Base-by-base conservation (phyloP, 2,113 vertebrate species). In the Clupea harengus region DNA sequence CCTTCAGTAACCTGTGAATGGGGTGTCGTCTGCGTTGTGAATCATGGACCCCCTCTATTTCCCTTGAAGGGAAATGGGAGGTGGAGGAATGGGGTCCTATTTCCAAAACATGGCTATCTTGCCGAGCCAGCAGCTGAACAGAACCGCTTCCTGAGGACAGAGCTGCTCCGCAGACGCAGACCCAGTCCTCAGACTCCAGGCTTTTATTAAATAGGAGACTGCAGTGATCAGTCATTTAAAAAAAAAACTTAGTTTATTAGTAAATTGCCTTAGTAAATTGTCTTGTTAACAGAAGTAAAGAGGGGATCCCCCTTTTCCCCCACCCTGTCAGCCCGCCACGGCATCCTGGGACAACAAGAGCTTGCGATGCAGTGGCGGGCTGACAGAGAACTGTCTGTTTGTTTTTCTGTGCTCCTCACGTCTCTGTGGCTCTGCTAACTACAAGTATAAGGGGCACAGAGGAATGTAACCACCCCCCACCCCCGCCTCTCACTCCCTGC, bases 11-110 rank as follows among this genome's bases (percentile, higher is more conserved):
- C 72, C 72, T 78, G 32, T 32, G 13, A 78, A 39, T 32, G 72
- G 72, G 28, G 28, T 78, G 72, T 78, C 28, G 32, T 78, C 72
- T 78, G 72, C 72, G 32, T 32, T 39, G 32, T 78, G 72, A 78
- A 78, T 78, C 64, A 60, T 81, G 60, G 57, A 85, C 44, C 57
- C 47, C 50, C 90, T 81, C 85, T 86, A 75, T 85, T 89, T 87
- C 87, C 89, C 89, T 90, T 88, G 4, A 25, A 86, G 46, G 85
- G 85, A 90, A 94, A 89, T 89, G 87, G 90, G 90, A 85, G 92
- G 90, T 39, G 72, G 22, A 78, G 86, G 89, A 88, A 91, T 93
- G 93, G 95, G 88, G 91, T 95, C 92, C 94, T 89, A 49, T 86
- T 89, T 91, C 88, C n/a, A 92, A 91, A 93, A 92, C 91, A 91